Evolutionary conservation across 2,888 invertebrate genomes (phyloP).

Genomic region (Odontocolon sp.): DNA sequence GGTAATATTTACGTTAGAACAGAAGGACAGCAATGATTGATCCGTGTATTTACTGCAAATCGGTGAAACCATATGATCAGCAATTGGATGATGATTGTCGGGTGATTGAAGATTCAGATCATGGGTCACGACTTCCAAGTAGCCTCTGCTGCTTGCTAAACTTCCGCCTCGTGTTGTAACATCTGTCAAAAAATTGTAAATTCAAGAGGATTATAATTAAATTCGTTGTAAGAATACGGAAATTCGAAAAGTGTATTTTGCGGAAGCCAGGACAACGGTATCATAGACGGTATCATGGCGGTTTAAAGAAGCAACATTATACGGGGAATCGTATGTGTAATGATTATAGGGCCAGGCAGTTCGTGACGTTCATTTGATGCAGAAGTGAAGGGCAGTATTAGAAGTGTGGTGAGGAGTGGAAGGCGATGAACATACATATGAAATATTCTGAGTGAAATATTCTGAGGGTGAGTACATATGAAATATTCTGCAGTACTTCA

Average conservation of each 20-base stretch:
- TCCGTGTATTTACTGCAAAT: constrained; percentile 74
- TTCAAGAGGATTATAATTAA: background rate
- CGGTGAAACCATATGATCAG: constrained; percentile 67
- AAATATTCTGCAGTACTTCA: too few relatives aligned
- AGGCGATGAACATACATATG: too few relatives aligned
- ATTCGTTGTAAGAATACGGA: background rate
- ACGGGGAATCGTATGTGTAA: background rate
- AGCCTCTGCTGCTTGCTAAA: constrained; percentile 76
- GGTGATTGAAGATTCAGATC: constrained; percentile 53
- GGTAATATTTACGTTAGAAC: constrained; percentile 75
- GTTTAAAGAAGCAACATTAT: constrained; percentile 26
- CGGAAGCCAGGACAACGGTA: constrained; percentile 42
- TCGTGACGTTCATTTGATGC: too few relatives aligned
- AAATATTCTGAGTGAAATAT: too few relatives aligned
- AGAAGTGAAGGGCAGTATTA: too few relatives aligned
- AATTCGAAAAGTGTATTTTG: constrained; percentile 19
- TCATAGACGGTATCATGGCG: constrained; percentile 25
- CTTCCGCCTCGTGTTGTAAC: constrained; percentile 75
- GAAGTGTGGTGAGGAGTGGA: too few relatives aligned
- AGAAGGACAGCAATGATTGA: constrained; percentile 76
- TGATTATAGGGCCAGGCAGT: too few relatives aligned
- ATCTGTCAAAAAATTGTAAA: constrained; percentile 62
- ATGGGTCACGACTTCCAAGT: constrained; percentile 71
- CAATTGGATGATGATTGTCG: constrained; percentile 60
- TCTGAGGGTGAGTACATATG: too few relatives aligned